Percentiles rank a stretch among this genome's conserved stretches.
Conservation (phyloP, 2,797 vertebrate genomes). For the Toxotes lorentzi region DNA sequence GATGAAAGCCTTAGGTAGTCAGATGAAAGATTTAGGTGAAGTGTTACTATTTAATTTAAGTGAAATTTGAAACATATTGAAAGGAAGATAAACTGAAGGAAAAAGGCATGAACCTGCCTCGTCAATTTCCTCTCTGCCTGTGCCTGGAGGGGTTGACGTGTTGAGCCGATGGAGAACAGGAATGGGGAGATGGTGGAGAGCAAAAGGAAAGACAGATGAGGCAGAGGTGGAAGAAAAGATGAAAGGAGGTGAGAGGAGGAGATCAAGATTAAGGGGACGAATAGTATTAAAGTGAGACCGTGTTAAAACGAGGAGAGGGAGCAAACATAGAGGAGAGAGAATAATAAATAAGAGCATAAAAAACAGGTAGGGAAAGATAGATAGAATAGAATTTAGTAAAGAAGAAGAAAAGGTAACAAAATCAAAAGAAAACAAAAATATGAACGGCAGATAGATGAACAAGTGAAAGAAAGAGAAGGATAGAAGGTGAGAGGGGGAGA, state of each 20-base stretch:
- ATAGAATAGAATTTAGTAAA: background rate
- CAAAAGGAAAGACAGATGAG: slow-evolving; percentile 52
- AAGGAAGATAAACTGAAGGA: slow-evolving; percentile 69
- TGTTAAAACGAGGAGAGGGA: slow-evolving; percentile 24
- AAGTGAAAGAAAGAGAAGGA: background rate
- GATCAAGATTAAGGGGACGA: slow-evolving; percentile 39
- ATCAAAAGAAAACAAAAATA: background rate
- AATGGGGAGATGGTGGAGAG: slow-evolving; percentile 31
- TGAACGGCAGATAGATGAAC: background rate
- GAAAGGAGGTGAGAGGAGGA: slow-evolving; percentile 46
- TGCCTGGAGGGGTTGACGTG: slow-evolving; percentile 60
- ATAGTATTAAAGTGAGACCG: slow-evolving; percentile 14
- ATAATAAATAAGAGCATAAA: slow-evolving; percentile 20
- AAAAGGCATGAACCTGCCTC: slow-evolving; percentile 46
- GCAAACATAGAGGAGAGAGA: slow-evolving; percentile 4
- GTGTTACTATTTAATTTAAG: slow-evolving; percentile 70
- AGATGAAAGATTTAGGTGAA: slow-evolving; percentile 71
- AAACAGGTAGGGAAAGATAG: background rate
- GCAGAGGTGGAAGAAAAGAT: slow-evolving; percentile 53
- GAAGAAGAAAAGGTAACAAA: background rate
- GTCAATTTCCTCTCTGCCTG: slow-evolving; percentile 54
- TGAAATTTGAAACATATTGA: slow-evolving; percentile 56
- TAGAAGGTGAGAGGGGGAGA: background rate
- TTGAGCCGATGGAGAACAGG: slow-evolving; percentile 34
- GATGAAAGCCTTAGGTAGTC: slow-evolving; percentile 65